These are phyloP conservation scores for Crocallis elinguaria DNA, from an alignment of 2,888 invertebrate species.

Conservation along the genomic window DNA sequence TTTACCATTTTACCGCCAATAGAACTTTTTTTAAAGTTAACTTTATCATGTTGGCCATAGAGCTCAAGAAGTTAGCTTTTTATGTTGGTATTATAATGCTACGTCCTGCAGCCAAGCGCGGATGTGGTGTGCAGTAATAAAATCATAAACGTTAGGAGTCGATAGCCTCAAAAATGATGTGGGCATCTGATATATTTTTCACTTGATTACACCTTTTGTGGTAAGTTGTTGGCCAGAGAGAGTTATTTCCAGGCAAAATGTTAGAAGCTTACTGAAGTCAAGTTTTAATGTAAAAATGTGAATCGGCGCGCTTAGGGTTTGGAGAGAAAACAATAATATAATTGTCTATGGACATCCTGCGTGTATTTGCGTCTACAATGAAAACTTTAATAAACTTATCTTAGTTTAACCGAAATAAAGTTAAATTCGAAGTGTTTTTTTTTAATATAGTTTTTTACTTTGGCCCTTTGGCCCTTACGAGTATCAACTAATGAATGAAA, in stretches of 20 bases:
- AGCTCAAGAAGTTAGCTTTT: constrained; percentile 3
- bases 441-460: too few species aligned
- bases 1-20: constrained; percentile 6
- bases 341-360: too few species aligned
- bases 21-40: constrained; percentile 14
- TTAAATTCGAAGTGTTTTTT: too few species aligned
- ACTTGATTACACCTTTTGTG: constrained; percentile 6
- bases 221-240: background rate
- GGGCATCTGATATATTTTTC: constrained; percentile 33
- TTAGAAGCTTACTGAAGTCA: too few species aligned
- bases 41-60: constrained; percentile 15
- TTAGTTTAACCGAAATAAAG: too few species aligned
- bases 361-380: too few species aligned
- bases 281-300: too few species aligned
- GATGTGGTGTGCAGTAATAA: constrained; percentile 64
- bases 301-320: too few species aligned
- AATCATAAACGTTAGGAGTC: constrained; percentile 45
- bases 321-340: too few species aligned
- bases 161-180: constrained; percentile 49
- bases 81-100: constrained; percentile 36
- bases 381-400: too few species aligned
- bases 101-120: constrained; percentile 73
- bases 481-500: too few species aligned
- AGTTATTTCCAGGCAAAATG: background rate
- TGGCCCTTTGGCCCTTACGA: too few species aligned